Evolutionary conservation across 2,888 invertebrate genomes (phyloP).

Genomic region (Phragmatobia fuliginosa): DNA sequence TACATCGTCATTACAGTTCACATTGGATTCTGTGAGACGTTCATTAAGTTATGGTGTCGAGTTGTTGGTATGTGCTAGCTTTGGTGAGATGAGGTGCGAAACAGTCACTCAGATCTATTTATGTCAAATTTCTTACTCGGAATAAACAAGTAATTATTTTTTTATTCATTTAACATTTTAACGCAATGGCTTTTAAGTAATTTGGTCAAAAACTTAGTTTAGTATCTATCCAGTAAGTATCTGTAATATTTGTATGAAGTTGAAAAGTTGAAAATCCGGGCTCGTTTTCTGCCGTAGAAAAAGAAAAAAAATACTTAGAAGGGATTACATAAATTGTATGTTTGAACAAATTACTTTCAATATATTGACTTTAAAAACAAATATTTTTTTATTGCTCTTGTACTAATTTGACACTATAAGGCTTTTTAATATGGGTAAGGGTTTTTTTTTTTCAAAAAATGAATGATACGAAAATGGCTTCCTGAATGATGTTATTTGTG

Average conservation of each 20-base stretch:
- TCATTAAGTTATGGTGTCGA: background rate
- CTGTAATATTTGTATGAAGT: background rate
- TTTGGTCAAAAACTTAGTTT: background rate
- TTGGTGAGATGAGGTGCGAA: constrained; percentile 27
- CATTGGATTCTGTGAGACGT: constrained; percentile 41
- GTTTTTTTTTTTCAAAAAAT: background rate
- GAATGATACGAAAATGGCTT: background rate
- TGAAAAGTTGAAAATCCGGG: background rate
- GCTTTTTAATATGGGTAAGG: background rate
- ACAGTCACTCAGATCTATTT: background rate
- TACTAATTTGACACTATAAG: constrained; percentile 7
- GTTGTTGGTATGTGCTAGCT: constrained; percentile 28
- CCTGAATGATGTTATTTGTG: background rate
- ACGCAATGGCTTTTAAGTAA: background rate
- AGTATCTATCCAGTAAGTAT: background rate
- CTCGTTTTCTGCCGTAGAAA: background rate
- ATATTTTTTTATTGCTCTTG: background rate
- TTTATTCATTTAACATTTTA: background rate
- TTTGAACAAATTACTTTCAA: constrained; percentile 9
- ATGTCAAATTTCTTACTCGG: background rate
- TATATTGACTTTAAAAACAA: background rate
- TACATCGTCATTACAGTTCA: constrained; percentile 50
- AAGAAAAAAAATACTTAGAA: background rate
- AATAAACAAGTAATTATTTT: background rate
- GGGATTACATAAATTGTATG: background rate